Percentiles rank a stretch among this genome's conserved stretches.
phyloP scores from a whole-genome alignment of 2,797 vertebrate genomes.

The Anas flavirostris region DNA sequence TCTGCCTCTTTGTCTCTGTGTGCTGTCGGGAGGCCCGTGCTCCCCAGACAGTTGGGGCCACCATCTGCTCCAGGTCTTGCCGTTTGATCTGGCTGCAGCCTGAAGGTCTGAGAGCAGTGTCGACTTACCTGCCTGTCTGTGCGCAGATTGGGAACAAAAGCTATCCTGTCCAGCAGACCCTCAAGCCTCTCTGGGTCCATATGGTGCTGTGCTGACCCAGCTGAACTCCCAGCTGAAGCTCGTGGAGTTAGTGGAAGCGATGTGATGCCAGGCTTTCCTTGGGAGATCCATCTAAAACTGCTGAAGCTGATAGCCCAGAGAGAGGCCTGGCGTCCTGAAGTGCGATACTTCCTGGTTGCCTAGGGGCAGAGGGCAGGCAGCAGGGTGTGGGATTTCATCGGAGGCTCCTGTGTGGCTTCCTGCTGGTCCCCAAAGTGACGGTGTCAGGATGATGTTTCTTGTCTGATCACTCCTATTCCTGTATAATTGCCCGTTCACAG shows the following conservation, averaged over 20 bases:
- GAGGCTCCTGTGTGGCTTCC: background rate
- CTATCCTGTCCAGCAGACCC: background rate
- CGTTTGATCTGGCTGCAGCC: background rate
- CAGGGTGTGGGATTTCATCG: background rate
- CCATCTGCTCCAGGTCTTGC: slow-evolving; percentile 27
- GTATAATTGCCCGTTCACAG: background rate
- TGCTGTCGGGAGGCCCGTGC: background rate
- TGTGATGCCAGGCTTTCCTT: background rate
- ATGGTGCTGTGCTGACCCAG: background rate
- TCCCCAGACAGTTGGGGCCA: background rate
- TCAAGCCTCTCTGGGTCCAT: background rate
- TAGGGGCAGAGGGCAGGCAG: background rate
- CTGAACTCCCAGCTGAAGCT: background rate
- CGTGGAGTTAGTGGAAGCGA: background rate
- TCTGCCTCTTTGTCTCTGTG: background rate
- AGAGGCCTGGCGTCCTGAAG: background rate
- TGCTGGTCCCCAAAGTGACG: background rate
- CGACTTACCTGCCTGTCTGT: background rate
- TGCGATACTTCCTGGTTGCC: background rate
- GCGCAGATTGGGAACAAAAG: background rate
- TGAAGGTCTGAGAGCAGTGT: background rate
- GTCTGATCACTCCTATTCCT: background rate
- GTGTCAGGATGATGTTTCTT: background rate
- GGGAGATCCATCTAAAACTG: background rate
- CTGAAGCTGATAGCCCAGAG: background rate